Evolutionary conservation across 2,797 vertebrate genomes (phyloP).

Genomic region (Lates japonicus): DNA sequence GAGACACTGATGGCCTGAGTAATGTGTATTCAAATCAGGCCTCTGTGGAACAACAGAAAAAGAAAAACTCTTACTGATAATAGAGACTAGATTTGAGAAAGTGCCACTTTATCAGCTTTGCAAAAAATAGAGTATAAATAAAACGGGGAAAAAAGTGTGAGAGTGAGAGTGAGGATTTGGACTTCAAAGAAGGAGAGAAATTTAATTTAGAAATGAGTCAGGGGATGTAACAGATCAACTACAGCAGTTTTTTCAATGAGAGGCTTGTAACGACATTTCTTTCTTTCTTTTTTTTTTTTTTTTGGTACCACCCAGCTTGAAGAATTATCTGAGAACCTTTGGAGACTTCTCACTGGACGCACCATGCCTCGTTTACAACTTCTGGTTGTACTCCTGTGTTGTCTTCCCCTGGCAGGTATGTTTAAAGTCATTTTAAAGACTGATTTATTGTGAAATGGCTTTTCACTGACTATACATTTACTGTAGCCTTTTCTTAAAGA

Average conservation of each 20-base stretch:
- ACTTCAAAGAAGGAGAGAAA: constrained; percentile 17
- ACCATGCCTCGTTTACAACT: constrained; percentile 70
- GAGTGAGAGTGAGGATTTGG: not conserved
- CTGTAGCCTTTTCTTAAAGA: not conserved
- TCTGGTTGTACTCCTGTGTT: constrained; percentile 63
- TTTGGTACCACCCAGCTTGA: not conserved
- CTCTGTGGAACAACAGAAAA: not conserved
- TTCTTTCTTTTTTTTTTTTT: constrained; percentile 4
- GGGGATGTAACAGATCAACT: constrained; percentile 9
- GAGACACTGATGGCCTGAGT: constrained; percentile 15
- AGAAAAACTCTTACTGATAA: constrained; percentile 7
- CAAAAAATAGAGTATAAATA: not conserved
- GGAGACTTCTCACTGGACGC: constrained; percentile 27
- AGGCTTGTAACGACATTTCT: not conserved
- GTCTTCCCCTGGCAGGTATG: constrained; percentile 80
- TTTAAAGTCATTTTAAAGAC: not conserved
- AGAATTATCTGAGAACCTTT: constrained; percentile 10
- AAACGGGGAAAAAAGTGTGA: not conserved
- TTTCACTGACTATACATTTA: no score
- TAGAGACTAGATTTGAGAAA: constrained; percentile 4
- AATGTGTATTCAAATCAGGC: not conserved
- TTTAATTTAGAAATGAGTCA: constrained; percentile 38
- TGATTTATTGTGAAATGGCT: not conserved
- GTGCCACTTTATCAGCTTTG: not conserved
- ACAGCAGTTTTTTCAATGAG: constrained; percentile 20